Base-by-base conservation (phyloP, 2,113 vertebrate species). In the Lophura nycthemera region DNA sequence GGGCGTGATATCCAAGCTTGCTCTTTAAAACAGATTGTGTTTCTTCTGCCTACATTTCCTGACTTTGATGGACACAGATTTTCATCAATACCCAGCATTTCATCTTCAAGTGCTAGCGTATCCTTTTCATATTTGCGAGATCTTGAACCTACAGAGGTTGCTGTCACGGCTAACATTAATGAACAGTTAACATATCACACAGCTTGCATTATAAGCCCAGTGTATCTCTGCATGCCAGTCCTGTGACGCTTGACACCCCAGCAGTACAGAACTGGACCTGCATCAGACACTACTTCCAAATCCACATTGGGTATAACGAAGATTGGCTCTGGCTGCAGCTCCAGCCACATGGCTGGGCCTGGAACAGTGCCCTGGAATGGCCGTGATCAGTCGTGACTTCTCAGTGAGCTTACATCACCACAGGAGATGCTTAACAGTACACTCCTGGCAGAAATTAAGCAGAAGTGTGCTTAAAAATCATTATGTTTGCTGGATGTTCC, bases 1-100 rank as follows among this genome's bases (percentile, higher is more conserved):
- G 83, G 87, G 91, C 84, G 15, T 92, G 86, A 95, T 91, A 96
- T 81, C 83, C 81, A 95, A 97, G 89, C 69, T 80, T 54, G 83
- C 83, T 96, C 91, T 94, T 95, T 97, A 92, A 82, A 89, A 93
- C 13, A 84, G 76, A 82, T 61, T 83, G 34, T 77, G 24, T 75
- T 92, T 73, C 77, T 89, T 92, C 85, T 89, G 90, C 91, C 89
- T 94, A 38, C 10, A 60, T 94, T 94, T 95, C 71, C 34, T 77
- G 67, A 67, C 76, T 96, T 90, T 94, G 40, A 90, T 20, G 86
- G 77, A 79, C 27, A 40, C 50, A 36, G 76, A 88, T 77, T 89
- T 96, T 94, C 83, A 96, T 76, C 6, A 2, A 54, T 93, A 84
- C 61, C 47, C 54, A 66, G 63, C 72, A 86, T 75, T 93, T 94